phyloP scores from a whole-genome alignment of 2,888 invertebrate genomes.

The Diaperis boleti region DNA sequence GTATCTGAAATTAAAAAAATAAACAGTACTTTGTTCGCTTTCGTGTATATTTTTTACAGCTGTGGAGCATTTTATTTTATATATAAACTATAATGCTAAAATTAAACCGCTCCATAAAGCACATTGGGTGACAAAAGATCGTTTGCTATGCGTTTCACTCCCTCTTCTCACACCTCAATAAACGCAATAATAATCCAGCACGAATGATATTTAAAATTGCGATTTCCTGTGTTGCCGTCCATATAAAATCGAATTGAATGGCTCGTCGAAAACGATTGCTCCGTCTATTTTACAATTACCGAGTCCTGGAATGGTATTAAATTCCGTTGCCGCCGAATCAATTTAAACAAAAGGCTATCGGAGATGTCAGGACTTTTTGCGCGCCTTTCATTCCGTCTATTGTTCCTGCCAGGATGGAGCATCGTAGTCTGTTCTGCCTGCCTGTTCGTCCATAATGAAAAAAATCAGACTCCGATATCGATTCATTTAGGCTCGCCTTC shows the following conservation, averaged over 20 bases:
- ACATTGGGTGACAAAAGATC: too few relatives aligned
- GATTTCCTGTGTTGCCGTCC: slow-evolving; percentile 13
- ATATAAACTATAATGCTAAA: too few relatives aligned
- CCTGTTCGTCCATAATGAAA: slow-evolving; percentile 34
- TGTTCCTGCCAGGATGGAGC: slow-evolving; percentile 46
- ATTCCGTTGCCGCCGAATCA: slow-evolving; percentile 63
- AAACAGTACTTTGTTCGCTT: too few relatives aligned
- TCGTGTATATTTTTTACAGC: too few relatives aligned
- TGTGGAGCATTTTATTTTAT: too few relatives aligned
- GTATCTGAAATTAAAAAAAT: too few relatives aligned
- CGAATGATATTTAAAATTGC: slow-evolving; percentile 19
- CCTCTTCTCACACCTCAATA: neutral
- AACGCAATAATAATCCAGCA: slow-evolving; percentile 8
- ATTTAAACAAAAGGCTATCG: slow-evolving; percentile 63
- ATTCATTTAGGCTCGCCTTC: slow-evolving; percentile 31
- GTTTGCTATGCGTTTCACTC: neutral
- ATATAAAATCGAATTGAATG: slow-evolving; percentile 48
- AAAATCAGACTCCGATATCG: slow-evolving; percentile 37
- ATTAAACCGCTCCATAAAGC: too few relatives aligned
- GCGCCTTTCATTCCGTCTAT: slow-evolving; percentile 55
- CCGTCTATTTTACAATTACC: slow-evolving; percentile 61
- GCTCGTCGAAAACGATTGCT: slow-evolving; percentile 46
- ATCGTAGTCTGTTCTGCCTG: slow-evolving; percentile 18
- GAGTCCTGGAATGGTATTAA: slow-evolving; percentile 62
- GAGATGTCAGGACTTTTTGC: slow-evolving; percentile 59